Evolutionary conservation across 2,888 invertebrate species (phyloP).

Genomic region (Ariolimax columbianus): DNA sequence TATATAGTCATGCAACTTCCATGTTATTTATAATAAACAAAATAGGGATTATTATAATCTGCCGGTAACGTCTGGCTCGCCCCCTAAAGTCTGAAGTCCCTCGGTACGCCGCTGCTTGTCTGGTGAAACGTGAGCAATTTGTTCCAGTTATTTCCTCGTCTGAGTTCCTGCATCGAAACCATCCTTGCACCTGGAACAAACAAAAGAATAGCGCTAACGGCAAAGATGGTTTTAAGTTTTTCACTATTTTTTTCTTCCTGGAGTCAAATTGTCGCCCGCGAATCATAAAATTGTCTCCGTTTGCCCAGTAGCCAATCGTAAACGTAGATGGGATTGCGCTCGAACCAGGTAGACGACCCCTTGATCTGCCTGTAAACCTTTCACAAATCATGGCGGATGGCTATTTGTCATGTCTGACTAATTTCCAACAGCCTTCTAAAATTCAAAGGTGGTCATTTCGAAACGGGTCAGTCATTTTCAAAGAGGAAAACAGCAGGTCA

Average conservation of each 20-base stretch:
- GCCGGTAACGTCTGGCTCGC: no score
- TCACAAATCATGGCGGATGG: background rate
- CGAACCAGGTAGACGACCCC: background rate
- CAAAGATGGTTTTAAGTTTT: background rate
- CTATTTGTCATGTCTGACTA: constrained; percentile 4
- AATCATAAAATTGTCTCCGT: constrained; percentile 20
- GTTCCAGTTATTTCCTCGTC: no score
- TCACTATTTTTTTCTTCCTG: background rate
- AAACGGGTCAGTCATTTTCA: background rate
- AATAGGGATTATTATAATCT: no score
- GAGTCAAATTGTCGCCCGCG: background rate
- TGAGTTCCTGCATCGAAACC: no score
- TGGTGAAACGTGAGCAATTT: no score
- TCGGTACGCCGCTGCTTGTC: no score
- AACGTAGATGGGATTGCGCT: background rate
- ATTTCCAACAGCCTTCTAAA: background rate
- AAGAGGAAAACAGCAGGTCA: no score
- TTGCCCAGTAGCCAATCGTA: background rate
- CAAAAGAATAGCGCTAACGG: background rate
- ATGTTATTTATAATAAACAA: no score
- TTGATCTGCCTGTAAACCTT: background rate
- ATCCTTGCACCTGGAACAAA: background rate
- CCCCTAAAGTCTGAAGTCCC: no score
- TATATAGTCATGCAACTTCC: no score
- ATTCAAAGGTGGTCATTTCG: background rate